phyloP scores from a whole-genome alignment of 1,140 invertebrate species.

The Lordiphosa stackelbergi region DNA sequence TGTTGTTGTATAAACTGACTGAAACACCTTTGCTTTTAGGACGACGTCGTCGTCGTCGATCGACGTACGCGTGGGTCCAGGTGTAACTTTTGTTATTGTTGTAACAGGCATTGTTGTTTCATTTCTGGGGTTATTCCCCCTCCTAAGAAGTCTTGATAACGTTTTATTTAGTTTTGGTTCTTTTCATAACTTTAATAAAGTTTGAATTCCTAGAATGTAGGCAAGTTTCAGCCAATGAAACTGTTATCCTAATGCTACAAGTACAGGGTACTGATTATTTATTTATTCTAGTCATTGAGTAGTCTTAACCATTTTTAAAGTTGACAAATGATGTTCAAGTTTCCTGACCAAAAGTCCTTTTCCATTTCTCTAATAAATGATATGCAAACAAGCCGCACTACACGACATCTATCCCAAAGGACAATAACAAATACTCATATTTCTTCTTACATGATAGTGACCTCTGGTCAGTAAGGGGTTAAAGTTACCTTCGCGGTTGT shows the following conservation, averaged over 20 bases:
- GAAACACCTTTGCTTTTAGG: conserved; percentile 61
- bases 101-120: conserved; percentile 49
- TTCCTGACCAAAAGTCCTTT: conserved; percentile 7
- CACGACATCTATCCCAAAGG: conserved; percentile 38
- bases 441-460: conserved; percentile 35
- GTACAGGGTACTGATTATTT: too few relatives aligned
- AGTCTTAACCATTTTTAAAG: conserved; percentile 11
- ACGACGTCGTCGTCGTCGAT: conserved; percentile 13
- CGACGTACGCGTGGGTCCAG: conserved; percentile 58
- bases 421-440: conserved; percentile 65
- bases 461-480: conserved; percentile 53
- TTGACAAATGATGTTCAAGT: conserved; percentile 11
- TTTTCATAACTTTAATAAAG: conserved; percentile 47
- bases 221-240: neutral
- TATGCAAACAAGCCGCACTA: conserved; percentile 57
- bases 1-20: conserved; percentile 34
- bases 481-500: conserved; percentile 54
- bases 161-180: conserved; percentile 38
- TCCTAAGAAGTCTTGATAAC: conserved; percentile 27
- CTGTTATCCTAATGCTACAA: too few relatives aligned
- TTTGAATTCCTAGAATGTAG: conserved; percentile 2
- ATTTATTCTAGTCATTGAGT: neutral
- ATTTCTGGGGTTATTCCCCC: conserved; percentile 21
- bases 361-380: conserved; percentile 49
- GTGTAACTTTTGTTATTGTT: conserved; percentile 57